Evolutionary conservation across 2,888 invertebrate genomes (phyloP).

Genomic region (Drosophila robusta): DNA sequence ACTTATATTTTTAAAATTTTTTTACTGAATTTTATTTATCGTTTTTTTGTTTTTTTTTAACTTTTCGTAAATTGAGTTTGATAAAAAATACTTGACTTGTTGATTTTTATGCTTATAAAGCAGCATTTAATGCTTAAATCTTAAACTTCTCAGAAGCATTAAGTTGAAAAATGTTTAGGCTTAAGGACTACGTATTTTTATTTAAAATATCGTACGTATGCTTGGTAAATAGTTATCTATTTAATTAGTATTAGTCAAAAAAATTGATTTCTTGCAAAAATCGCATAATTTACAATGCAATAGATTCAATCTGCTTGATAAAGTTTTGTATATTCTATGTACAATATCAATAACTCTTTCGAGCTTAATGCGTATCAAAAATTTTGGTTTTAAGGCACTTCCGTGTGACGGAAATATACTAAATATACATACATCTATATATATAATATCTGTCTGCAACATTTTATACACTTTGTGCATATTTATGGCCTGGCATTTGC

Average conservation of each 20-base stretch:
- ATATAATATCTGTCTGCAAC: slow-evolving; percentile 47
- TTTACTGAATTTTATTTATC: slow-evolving; percentile 14
- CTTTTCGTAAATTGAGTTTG: slow-evolving; percentile 66
- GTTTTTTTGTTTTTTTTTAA: slow-evolving; percentile 24
- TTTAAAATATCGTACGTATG: slow-evolving; percentile 80
- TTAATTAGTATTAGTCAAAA: slow-evolving; percentile 74
- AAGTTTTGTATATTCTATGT: slow-evolving; percentile 22
- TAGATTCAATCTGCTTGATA: slow-evolving; percentile 35
- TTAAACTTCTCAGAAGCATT: slow-evolving; percentile 78
- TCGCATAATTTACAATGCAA: slow-evolving; percentile 72
- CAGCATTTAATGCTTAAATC: slow-evolving; percentile 77
- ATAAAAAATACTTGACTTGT: slow-evolving; percentile 66
- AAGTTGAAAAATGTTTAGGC: slow-evolving; percentile 62
- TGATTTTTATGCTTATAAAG: slow-evolving; percentile 46
- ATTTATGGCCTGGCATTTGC: slow-evolving; percentile 57
- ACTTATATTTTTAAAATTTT: slow-evolving; percentile 37
- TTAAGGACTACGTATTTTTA: slow-evolving; percentile 32
- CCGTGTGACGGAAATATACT: slow-evolving; percentile 85
- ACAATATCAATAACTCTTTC: slow-evolving; percentile 54
- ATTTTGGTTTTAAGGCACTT: slow-evolving; percentile 83
- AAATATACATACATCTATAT: slow-evolving; percentile 49
- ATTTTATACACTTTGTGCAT: slow-evolving; percentile 47
- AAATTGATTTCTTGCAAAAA: slow-evolving; percentile 70
- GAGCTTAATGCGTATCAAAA: slow-evolving; percentile 65
- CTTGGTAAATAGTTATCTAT: slow-evolving; percentile 70